A percentile compares a stretch with the other conserved stretches of the same genome.
phyloP scores from a whole-genome alignment of 2,797 vertebrate genomes.

The Sitta carolinensis region DNA sequence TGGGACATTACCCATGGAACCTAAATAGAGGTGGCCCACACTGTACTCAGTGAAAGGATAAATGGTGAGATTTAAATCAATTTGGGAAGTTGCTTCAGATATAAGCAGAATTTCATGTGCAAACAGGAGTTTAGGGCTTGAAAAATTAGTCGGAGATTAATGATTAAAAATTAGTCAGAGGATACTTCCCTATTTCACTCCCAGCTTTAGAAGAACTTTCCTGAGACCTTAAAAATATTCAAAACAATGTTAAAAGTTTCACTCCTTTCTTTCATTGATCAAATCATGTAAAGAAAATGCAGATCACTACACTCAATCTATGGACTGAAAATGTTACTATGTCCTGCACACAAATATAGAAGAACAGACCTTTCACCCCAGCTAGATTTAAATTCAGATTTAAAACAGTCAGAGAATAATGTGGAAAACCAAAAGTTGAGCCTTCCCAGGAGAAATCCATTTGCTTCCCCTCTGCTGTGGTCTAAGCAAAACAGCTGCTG shows the following conservation, averaged over 20 bases:
- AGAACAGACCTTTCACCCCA: background rate
- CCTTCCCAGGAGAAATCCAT: background rate
- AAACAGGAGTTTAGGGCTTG: background rate
- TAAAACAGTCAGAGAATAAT: background rate
- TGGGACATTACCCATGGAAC: background rate
- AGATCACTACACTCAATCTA: background rate
- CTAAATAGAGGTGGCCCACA: background rate
- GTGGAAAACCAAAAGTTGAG: background rate
- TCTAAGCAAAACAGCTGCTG: background rate
- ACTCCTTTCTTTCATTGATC: background rate
- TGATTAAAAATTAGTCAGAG: too few species aligned
- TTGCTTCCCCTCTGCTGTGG: background rate
- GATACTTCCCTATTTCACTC: background rate
- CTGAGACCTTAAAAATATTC: background rate
- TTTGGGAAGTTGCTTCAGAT: background rate
- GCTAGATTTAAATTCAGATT: background rate
- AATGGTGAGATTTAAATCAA: background rate
- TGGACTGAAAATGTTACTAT: background rate
- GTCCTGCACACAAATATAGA: background rate
- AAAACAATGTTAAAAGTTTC: background rate
- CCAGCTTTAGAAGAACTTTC: background rate
- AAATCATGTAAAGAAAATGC: background rate
- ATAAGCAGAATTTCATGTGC: background rate
- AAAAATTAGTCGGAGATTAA: background rate
- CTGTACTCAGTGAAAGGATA: background rate